phyloP scores from a whole-genome alignment of 2,888 invertebrate species.

The Steinernema carpocapsae region DNA sequence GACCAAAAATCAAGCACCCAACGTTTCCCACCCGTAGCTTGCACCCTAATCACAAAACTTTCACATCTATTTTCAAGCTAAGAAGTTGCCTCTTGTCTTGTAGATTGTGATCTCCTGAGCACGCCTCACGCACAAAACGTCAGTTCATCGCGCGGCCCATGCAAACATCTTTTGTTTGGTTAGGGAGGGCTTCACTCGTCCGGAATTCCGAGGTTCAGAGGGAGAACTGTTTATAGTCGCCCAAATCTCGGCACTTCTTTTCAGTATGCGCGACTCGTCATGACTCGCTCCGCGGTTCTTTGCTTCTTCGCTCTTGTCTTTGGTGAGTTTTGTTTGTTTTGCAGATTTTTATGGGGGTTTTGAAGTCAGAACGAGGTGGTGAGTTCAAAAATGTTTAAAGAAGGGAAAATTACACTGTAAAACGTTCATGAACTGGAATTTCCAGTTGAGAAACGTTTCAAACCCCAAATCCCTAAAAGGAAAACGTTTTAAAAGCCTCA shows the following conservation, averaged over 20 bases:
- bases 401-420: too few species aligned
- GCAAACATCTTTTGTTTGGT: slow-evolving; percentile 1
- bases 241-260: background rate
- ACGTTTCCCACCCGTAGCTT: too few species aligned
- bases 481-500: too few species aligned
- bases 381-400: too few species aligned
- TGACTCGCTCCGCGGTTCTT: background rate
- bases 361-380: too few species aligned
- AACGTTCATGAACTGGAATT: too few species aligned
- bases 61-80: too few species aligned
- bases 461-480: too few species aligned
- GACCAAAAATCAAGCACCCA: too few species aligned
- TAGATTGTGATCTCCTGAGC: background rate
- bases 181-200: background rate
- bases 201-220: slow-evolving; percentile 7
- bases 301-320: background rate
- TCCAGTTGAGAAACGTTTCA: too few species aligned
- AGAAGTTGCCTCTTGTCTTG: background rate
- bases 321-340: background rate
- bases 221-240: background rate
- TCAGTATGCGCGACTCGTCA: background rate
- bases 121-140: background rate
- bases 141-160: slow-evolving; percentile 4
- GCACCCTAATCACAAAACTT: too few species aligned
- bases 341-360: too few species aligned